Base-by-base conservation (phyloP, 1,140 invertebrate species). In the Phortica variegata region DNA sequence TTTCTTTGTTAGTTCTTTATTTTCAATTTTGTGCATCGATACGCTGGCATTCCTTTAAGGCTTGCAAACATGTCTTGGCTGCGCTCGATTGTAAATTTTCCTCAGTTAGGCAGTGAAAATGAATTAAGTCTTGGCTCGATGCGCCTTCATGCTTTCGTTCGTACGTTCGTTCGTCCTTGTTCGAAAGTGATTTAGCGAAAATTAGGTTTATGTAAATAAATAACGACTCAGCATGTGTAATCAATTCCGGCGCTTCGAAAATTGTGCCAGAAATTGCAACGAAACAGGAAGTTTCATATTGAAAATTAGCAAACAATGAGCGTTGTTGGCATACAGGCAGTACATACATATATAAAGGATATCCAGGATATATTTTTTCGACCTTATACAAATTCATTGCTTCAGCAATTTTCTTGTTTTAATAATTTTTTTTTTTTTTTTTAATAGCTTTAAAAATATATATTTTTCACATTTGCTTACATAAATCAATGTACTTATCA, bases 141-240 rank as follows among this genome's bases (percentile, higher is more conserved):
- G 23, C 23, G 5, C 23, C 10, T 26, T 47, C 58, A 29, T 31
- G 43, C 37, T 37, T 44, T 41, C 34, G 41, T 63, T 54, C 39
- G 47, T 47, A 46, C 15, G 37, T 41, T 26, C 38, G 45, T 51
- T 48, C 60, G 63, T 68, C 68, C 68, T 70, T 60, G 66, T 62
- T 62, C 65, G 52, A 70, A 70, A 69, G 69, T 70, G 66, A 70
- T 70, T 70, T 70, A 70, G 54, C 57, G 56, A 70, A 70, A 70
- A 70, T 70, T 70, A 70, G 66, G 66, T 70, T 70, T 70, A 70
- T 70, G 65, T 66, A 70, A 70, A 70, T 70, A 70, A 62, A 62
- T 59, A 60, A 70, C 61, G 18, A 36, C 18, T 29, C n/a, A 26
- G 43, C 52, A 48, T 50, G 48, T 54, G 54, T 54, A 60, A 68